Evolutionary conservation across 2,888 invertebrate genomes (phyloP), one percentile per base, ranked within the genome.

Genomic region (Endomychus coccineus): DNA sequence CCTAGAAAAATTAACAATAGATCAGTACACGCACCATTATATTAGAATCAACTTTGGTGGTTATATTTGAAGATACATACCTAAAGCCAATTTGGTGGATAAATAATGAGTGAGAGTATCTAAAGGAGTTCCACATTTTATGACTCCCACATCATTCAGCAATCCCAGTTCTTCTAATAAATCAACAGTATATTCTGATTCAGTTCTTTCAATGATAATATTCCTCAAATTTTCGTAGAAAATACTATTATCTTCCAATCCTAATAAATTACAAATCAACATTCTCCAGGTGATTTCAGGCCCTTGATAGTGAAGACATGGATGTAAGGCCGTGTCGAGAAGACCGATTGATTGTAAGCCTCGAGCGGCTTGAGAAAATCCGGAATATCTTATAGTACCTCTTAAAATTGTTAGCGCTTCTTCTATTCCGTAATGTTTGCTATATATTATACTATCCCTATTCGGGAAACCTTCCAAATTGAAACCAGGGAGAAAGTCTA

Each of bases 201-300:
- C 85, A n/a, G 95, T 75, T 27, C 83, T 74, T 46, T 95, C 91
- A 1, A 76, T 72, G 7, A 96, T 71, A 44, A 86, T 78, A 21
- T 83, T 83, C 59, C 85, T 88, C 16, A 99, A 69, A 60, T 95
- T 94, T 61, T 92, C 95, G 54, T 85, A 86, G 70, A 98, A 88
- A 48, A 96, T 91, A 52, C 90, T 86, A 2, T 79, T 73, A 52
- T 84, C 84, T 40, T 83, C 75, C 48, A 92, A 67, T 1, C 92
- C 94, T 38, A 96, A 69, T 27, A 92, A 69, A 52, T 83, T 83
- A 55, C 90, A 90, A 24, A 95, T 77, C 35, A 95, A 74, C 19
- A 56, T 60, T 67, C 88, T 87, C 98, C 98, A 99, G 6, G 95
- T 94, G 16, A 96, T 80, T 44, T 90, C 90, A 0, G 97, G 97